Evolutionary conservation across 2,113 vertebrate genomes (phyloP), one percentile per base, ranked within the genome.

Genomic region (Lontra canadensis): DNA sequence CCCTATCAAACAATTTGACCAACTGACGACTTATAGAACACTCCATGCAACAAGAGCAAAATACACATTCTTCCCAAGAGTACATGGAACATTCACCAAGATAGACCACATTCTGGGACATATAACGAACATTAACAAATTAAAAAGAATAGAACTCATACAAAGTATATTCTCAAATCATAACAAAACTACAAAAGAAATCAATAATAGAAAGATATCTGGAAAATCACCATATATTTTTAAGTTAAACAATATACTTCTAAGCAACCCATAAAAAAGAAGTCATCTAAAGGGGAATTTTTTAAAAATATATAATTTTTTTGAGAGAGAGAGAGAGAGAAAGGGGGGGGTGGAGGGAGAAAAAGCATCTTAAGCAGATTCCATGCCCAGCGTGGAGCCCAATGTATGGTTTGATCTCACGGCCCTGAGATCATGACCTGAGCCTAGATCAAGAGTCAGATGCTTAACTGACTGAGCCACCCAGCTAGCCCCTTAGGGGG

Each of bases 161-260:
- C 42, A 96, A 90, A 95, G 61, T 44, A 69, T 5, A 69, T 74
- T 55, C 4, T 44, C 21, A 93, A n/a, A 65, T 3, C 39, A 57
- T 74, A 79, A 74, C 0, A 44, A 81, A 93, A 93, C 86, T 93
- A 96, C 96, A 52, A 25, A 34, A 93, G 21, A 95, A 69, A 90
- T 76, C 31, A 96, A 23, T 74, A 87, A 67, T 20, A 82, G 42
- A 94, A 96, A 93, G 47, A 71, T 71, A 39, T 36, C 2, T 81
- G 44, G 59, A 83, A 83, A 91, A 34, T 81, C 67, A 94, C n/a
- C 42, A 84, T 47, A 80, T 92, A 79, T 71, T 76, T 76, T 9
- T 87, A 59, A 61, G 76, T 59, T 90, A 76, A 95, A 69, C 47
- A 78, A 55, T 49, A 90, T 13, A 61, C 5, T 84, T 82, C 65